A percentile compares a stretch with the other conserved stretches of the same genome.
phyloP scores from a whole-genome alignment of 2,888 invertebrate genomes.

The Sturmia bella region DNA sequence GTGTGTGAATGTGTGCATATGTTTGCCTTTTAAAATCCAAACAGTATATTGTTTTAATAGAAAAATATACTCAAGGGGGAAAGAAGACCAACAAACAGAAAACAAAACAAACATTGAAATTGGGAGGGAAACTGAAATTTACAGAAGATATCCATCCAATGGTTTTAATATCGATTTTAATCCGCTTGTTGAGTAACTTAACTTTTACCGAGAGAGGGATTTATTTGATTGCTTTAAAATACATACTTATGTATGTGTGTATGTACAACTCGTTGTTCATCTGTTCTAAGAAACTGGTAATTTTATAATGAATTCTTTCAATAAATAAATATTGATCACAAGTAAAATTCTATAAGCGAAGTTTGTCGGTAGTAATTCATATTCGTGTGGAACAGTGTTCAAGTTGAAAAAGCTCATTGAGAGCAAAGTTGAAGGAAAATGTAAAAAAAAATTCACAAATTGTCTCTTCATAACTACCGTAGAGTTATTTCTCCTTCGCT shows the following conservation, averaged over 20 bases:
- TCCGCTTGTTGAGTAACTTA: slow-evolving; percentile 11
- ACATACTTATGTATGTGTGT: background rate
- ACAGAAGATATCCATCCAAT: slow-evolving; percentile 32
- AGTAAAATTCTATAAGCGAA: too few species aligned
- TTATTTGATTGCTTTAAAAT: slow-evolving; percentile 9
- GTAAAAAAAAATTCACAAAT: too few species aligned
- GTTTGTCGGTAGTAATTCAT: too few species aligned
- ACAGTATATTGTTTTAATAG: slow-evolving; percentile 51
- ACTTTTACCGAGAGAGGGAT: background rate
- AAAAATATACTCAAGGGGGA: slow-evolving; percentile 44
- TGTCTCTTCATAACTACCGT: too few species aligned
- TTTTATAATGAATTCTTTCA: background rate
- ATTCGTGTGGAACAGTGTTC: too few species aligned
- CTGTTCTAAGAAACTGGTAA: background rate
- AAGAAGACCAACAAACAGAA: slow-evolving; percentile 17
- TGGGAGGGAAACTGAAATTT: slow-evolving; percentile 11
- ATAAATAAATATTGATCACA: too few species aligned
- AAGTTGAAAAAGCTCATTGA: too few species aligned
- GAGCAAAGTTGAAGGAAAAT: too few species aligned
- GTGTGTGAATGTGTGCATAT: background rate
- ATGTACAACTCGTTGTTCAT: background rate
- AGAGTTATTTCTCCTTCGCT: too few species aligned
- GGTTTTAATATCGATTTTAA: slow-evolving; percentile 34
- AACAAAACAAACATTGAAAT: slow-evolving; percentile 16
- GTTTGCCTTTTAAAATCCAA: slow-evolving; percentile 43